These are phyloP conservation scores for Aphidoletes aphidimyza DNA, from an alignment of 2,888 invertebrate species.

Conservation along the genomic window DNA sequence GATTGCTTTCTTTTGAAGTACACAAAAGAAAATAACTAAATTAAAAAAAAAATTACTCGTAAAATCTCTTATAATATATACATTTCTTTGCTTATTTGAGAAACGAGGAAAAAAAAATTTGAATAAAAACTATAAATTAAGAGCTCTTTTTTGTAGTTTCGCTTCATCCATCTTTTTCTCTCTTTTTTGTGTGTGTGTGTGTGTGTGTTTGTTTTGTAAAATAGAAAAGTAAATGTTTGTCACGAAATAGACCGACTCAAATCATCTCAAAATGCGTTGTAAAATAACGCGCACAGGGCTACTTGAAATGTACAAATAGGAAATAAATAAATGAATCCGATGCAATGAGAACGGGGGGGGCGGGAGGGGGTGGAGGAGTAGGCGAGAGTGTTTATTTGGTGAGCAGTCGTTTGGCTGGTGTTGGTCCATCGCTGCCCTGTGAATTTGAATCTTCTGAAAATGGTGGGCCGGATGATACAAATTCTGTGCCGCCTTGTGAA, in stretches of 20 bases:
- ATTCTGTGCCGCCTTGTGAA: slow-evolving; percentile 88
- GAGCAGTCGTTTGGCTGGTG: slow-evolving; percentile 60
- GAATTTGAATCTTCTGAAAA: slow-evolving; percentile 83
- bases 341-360: slow-evolving; percentile 8
- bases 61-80: slow-evolving; percentile 41
- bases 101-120: slow-evolving; percentile 8
- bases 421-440: slow-evolving; percentile 71
- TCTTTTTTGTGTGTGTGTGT: no score
- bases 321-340: slow-evolving; percentile 44
- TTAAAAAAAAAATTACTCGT: slow-evolving; percentile 16
- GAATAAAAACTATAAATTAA: slow-evolving; percentile 35
- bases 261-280: background rate
- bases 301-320: slow-evolving; percentile 16
- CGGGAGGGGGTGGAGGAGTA: no score
- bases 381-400: slow-evolving; percentile 51
- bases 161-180: background rate
- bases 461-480: slow-evolving; percentile 84
- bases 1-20: background rate
- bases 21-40: slow-evolving; percentile 20
- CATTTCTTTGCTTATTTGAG: slow-evolving; percentile 37
- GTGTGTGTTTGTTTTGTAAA: background rate
- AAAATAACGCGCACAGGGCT: background rate
- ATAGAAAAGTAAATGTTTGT: background rate
- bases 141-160: background rate
- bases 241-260: background rate